These are phyloP conservation scores for Acanthacorydalis orientalis DNA, from an alignment of 2,888 invertebrate species.

Conservation along the genomic window DNA sequence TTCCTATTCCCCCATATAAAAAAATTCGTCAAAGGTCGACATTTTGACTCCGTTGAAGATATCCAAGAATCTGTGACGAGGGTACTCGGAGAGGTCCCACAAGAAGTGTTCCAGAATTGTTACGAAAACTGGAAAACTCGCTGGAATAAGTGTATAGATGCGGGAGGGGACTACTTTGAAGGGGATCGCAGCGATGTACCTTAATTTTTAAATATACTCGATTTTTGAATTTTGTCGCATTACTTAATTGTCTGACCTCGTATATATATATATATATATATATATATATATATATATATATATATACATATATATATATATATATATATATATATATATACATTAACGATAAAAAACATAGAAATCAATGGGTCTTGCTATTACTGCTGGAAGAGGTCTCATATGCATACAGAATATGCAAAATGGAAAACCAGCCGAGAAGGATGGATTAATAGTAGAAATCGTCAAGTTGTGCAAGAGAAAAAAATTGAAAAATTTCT, in stretches of 20 bases:
- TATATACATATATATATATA: no score
- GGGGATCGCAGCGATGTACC: conserved; percentile 5
- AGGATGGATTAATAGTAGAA: no score
- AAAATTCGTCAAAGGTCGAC: conserved; percentile 5
- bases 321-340: no score
- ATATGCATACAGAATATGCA: no score
- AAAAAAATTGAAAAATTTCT: no score
- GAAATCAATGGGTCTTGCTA: no score
- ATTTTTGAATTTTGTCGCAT: conserved; percentile 4
- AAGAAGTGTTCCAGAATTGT: conserved; percentile 1
- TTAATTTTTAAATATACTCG: conserved; percentile 7
- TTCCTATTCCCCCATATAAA: conserved; percentile 3
- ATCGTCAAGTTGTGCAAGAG: no score
- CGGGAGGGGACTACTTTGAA: conserved; percentile 6
- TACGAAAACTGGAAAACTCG: conserved; percentile 3
- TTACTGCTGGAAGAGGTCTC: no score
- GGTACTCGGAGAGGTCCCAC: conserved; percentile 2
- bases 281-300: no score
- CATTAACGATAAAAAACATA: no score
- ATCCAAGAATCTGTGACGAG: conserved; percentile 2
- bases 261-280: background rate
- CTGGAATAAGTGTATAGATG: conserved; percentile 6
- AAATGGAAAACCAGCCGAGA: no score
- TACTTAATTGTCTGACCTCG: conserved; percentile 3
- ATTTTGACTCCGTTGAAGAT: conserved; percentile 4